Evolutionary conservation across 2,797 vertebrate species (phyloP).

Genomic region (Lacerta agilis): DNA sequence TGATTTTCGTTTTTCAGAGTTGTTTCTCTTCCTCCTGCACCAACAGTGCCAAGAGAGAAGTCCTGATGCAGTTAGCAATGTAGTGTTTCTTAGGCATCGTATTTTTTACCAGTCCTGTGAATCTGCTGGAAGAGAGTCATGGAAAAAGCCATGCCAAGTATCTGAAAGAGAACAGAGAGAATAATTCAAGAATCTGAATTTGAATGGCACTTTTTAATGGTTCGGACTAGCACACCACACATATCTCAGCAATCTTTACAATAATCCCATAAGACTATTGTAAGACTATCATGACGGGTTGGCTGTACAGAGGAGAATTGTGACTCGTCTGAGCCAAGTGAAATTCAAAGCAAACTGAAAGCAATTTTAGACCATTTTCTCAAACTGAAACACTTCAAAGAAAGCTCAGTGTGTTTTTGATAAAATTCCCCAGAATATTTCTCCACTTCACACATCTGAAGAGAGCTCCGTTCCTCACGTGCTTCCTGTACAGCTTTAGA

Average conservation of each 20-base stretch:
- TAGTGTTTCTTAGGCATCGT: constrained; percentile 85
- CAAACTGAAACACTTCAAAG: neutral
- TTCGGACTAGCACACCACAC: neutral
- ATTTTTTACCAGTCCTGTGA: constrained; percentile 97
- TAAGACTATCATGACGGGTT: neutral
- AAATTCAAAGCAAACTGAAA: neutral
- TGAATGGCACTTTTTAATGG: neutral
- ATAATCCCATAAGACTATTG: neutral
- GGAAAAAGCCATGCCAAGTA: constrained; percentile 98
- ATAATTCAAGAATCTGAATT: neutral
- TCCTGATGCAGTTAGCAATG: constrained; percentile 50
- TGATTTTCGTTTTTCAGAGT: constrained; percentile 50
- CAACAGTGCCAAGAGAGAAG: constrained; percentile 53
- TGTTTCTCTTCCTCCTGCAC: constrained; percentile 38
- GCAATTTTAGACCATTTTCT: neutral
- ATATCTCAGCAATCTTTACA: neutral
- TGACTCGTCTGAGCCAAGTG: neutral
- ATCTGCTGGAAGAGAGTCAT: constrained; percentile 99
- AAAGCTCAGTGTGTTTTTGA: neutral
- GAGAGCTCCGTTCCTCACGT: neutral
- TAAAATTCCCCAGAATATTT: neutral
- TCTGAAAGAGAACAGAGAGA: constrained; percentile 79
- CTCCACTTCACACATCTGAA: neutral
- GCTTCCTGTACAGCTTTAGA: neutral
- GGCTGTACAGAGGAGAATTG: neutral